Conservation (phyloP, 2,113 vertebrate genomes). For the Nibea albiflora region DNA sequence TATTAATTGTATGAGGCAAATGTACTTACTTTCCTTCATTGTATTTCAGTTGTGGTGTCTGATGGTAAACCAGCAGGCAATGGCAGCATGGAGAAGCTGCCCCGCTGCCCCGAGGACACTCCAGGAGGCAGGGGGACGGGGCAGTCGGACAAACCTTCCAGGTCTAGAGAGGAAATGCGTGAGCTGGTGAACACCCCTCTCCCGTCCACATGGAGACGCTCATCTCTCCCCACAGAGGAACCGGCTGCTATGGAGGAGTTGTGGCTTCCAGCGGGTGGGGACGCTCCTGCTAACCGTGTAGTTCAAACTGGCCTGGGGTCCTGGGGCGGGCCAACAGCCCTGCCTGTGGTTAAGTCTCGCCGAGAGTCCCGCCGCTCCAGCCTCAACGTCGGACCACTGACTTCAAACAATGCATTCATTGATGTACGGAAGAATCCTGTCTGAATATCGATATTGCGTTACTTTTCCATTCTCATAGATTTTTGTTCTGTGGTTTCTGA, state of each 20-base stretch:
- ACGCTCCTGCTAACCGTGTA: constrained; percentile 68
- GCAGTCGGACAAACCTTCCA: constrained; percentile 75
- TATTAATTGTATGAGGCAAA: no score
- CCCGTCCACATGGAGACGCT: constrained; percentile 92
- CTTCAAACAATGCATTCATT: constrained; percentile 86
- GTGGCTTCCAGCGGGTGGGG: constrained; percentile 71
- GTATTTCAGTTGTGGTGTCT: constrained; percentile 45
- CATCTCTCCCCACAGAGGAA: constrained; percentile 89
- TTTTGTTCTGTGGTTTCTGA: constrained; percentile 38
- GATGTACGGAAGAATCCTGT: constrained; percentile 93
- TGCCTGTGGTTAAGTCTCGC: constrained; percentile 82
- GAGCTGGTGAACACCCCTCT: constrained; percentile 90
- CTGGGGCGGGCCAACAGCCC: constrained; percentile 55
- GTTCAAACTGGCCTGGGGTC: constrained; percentile 77
- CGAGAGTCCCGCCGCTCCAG: constrained; percentile 87
- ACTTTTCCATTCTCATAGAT: constrained; percentile 6
- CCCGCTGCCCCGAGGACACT: constrained; percentile 47
- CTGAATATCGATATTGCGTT: constrained; percentile 68
- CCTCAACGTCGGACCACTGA: constrained; percentile 76
- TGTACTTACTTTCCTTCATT: not conserved
- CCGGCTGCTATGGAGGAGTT: constrained; percentile 83
- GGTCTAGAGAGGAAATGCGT: constrained; percentile 85
- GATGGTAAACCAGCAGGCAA: constrained; percentile 50
- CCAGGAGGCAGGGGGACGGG: constrained; percentile 29
- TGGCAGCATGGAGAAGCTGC: constrained; percentile 60